Evolutionary conservation across 2,888 invertebrate species (phyloP).

Genomic region (Hemistola chrysoprasaria): DNA sequence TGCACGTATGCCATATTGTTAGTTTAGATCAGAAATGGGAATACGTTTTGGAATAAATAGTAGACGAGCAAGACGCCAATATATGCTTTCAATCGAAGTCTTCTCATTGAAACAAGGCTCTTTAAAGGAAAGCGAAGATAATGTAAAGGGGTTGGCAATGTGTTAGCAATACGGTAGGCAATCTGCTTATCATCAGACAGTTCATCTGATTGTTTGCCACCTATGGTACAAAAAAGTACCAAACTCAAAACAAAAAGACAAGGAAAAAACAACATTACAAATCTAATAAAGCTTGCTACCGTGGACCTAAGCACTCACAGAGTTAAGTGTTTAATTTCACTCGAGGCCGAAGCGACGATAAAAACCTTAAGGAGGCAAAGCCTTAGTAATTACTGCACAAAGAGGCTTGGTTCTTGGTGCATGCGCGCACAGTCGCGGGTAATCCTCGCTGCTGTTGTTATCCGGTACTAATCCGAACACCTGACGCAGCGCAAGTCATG

Average conservation of each 20-base stretch:
- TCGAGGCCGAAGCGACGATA: slow-evolving; percentile 19
- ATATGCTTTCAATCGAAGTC: too few relatives aligned
- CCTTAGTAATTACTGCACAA: slow-evolving; percentile 55
- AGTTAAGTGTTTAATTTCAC: slow-evolving; percentile 33
- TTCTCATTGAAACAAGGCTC: too few relatives aligned
- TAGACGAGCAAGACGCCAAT: too few relatives aligned
- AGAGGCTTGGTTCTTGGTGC: slow-evolving; percentile 29
- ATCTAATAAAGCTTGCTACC: slow-evolving; percentile 12
- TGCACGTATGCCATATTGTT: slow-evolving; percentile 27
- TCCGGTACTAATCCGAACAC: slow-evolving; percentile 42
- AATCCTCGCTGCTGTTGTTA: slow-evolving; percentile 48
- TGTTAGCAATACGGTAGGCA: too few relatives aligned
- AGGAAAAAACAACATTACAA: slow-evolving; percentile 13
- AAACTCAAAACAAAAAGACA: slow-evolving; percentile 11
- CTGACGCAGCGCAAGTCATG: slow-evolving; percentile 21
- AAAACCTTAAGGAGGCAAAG: slow-evolving; percentile 40
- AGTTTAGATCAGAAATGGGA: too few relatives aligned
- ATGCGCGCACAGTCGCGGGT: slow-evolving; percentile 40
- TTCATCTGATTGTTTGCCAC: neutral
- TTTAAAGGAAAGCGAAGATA: too few relatives aligned
- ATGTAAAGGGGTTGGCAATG: too few relatives aligned
- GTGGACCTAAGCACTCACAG: slow-evolving; percentile 13
- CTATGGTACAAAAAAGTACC: slow-evolving; percentile 1
- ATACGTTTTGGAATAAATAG: too few relatives aligned
- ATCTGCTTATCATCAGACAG: too few relatives aligned